Conservation (phyloP, 2,113 vertebrate genomes). For the Onychostoma macrolepis region DNA sequence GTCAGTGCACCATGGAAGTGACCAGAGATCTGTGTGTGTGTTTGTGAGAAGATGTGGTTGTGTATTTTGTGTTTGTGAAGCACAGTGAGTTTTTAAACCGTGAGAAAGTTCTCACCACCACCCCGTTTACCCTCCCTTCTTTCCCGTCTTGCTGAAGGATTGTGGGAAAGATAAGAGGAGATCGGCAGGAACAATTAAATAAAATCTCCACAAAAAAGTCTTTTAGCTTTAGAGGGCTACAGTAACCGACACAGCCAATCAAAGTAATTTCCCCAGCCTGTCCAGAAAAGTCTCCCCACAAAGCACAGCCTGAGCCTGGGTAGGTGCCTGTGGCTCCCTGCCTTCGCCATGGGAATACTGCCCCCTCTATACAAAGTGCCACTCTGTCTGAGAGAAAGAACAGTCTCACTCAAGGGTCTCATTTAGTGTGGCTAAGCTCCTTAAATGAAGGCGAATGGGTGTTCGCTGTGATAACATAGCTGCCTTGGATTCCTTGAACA, state of each 20-base stretch:
- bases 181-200: slow-evolving; percentile 73
- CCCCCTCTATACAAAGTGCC: slow-evolving; percentile 73
- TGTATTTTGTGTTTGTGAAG: slow-evolving; percentile 41
- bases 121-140: slow-evolving; percentile 55
- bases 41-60: background rate
- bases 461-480: slow-evolving; percentile 66
- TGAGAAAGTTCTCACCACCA: slow-evolving; percentile 74
- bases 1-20: background rate
- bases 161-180: slow-evolving; percentile 69
- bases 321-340: slow-evolving; percentile 67
- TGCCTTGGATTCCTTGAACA: slow-evolving; percentile 56
- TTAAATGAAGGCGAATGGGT: slow-evolving; percentile 62
- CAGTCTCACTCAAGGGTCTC: slow-evolving; percentile 70
- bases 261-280: slow-evolving; percentile 75
- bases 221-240: slow-evolving; percentile 74
- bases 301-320: slow-evolving; percentile 67
- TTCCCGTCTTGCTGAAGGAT: slow-evolving; percentile 60
- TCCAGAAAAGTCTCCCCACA: slow-evolving; percentile 70
- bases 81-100: slow-evolving; percentile 54
- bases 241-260: slow-evolving; percentile 77
- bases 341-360: slow-evolving; percentile 73
- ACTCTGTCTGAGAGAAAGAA: slow-evolving; percentile 68
- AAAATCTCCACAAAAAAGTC: slow-evolving; percentile 68
- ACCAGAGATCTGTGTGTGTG: background rate
- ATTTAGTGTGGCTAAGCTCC: slow-evolving; percentile 66